A percentile compares a stretch with the other conserved stretches of the same genome.
Evolutionary conservation across 2,113 vertebrate genomes (phyloP).

Genomic region (Gymnocephalus cernua): DNA sequence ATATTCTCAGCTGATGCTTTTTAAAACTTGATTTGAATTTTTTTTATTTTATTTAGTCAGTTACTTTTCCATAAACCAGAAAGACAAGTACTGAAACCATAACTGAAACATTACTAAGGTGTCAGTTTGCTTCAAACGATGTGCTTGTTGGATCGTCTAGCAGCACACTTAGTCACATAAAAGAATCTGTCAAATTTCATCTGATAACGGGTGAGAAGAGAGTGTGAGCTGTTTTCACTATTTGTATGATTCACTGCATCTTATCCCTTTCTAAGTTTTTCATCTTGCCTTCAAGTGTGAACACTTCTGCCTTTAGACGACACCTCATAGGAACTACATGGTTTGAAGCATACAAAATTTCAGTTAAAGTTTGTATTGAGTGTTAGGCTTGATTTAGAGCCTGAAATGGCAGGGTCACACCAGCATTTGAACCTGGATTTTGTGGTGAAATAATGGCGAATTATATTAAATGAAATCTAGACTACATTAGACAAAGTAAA

Average conservation of each 20-base stretch:
- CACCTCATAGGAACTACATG: background rate
- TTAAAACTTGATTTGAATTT: slow-evolving; percentile 1
- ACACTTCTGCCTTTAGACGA: background rate
- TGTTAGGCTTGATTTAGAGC: slow-evolving; percentile 2
- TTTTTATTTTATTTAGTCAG: background rate
- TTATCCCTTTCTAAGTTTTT: background rate
- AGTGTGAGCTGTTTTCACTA: background rate
- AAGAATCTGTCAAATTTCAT: background rate
- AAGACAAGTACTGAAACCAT: background rate
- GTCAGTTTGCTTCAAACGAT: background rate
- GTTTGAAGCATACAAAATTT: background rate
- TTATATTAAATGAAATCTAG: background rate
- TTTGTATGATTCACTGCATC: background rate
- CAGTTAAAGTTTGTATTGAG: background rate
- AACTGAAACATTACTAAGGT: background rate
- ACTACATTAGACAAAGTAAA: background rate
- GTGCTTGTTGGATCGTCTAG: background rate
- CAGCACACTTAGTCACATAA: too few relatives aligned
- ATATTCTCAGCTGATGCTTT: background rate
- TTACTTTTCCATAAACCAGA: background rate
- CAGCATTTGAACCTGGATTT: background rate
- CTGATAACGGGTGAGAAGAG: background rate
- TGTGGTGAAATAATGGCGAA: background rate
- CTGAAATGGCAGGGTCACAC: slow-evolving; percentile 17
- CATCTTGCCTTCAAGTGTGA: background rate